phyloP scores from a whole-genome alignment of 2,113 vertebrate species.

The Neopipo cinnamomea region DNA sequence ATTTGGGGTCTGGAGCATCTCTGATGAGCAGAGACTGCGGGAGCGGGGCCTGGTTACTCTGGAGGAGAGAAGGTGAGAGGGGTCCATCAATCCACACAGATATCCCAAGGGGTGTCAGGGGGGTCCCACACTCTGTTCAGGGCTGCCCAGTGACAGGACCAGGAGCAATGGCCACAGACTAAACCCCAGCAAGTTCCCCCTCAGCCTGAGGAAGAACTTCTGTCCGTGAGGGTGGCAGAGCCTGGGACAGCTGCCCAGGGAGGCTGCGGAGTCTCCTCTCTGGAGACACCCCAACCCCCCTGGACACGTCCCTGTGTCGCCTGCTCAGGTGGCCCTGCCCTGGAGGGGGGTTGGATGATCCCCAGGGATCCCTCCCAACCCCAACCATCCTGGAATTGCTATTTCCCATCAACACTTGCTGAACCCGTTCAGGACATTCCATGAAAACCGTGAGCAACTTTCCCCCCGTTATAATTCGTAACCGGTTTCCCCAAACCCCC shows the following conservation, averaged over 20 bases:
- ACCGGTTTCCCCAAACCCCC: background rate
- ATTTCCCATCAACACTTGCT: background rate
- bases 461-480: background rate
- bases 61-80: background rate
- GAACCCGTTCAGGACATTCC: background rate
- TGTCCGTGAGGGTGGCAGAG: background rate
- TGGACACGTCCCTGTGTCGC: background rate
- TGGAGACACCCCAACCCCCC: background rate
- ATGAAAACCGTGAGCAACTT: fast-evolving
- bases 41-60: background rate
- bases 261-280: background rate
- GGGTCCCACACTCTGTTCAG: background rate
- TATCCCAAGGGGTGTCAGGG: background rate
- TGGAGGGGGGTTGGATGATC: background rate
- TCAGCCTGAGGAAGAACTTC: background rate
- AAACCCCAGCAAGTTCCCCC: fast-evolving
- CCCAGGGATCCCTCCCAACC: background rate
- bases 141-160: background rate
- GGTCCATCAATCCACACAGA: background rate
- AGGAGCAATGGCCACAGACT: background rate
- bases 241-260: background rate
- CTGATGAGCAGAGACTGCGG: background rate
- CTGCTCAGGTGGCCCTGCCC: background rate
- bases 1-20: background rate
- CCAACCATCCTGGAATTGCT: background rate